Base-by-base conservation (phyloP, 2,888 invertebrate genomes). In the Athalia cordata region DNA sequence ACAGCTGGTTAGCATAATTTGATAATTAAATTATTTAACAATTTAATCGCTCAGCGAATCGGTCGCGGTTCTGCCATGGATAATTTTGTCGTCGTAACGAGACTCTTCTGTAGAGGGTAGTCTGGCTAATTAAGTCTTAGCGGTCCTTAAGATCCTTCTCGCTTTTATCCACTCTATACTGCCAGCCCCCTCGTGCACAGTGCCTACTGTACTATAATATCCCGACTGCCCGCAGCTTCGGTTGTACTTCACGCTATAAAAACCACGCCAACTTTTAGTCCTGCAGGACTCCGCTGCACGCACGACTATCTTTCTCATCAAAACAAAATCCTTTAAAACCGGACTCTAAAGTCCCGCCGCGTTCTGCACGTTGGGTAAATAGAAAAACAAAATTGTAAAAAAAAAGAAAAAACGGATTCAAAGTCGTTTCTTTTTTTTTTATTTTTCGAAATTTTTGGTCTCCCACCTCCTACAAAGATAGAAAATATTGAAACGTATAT, bases 1-100 rank as follows among this genome's bases (percentile, higher is more conserved):
- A 75, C 75, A 4, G 5, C 75, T 75, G 75, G 75, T 75, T 75
- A 75, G 75, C 75, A 75, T 75, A 75, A 75, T 75, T 75, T 75
- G 75, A 75, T 75, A 75, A 75, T 75, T 75, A 75, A 75, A 75
- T 75, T 75, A 75, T 75, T 75, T 75, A 75, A 75, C 75, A 75
- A 75, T 75, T 75, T 75, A 64, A 75, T 75, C 62, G 75, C 62
- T 13, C 11, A 62, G 50, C 75, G 75, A 75, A 75, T 75, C 75
- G 75, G 75, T 75, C 77, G 57, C 77, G 77, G 77, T 66, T 59
- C 66, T 65, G 13, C 65, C 55, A 55, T 15, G 77, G 77, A 77
- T 59, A 77, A 77, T 77, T 77, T 77, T 66, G 65, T 66, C 77
- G 43, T 66, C 67, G 59, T 77, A 77, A 77, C 77, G 77, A 65